A percentile compares a stretch with the other conserved stretches of the same genome.
These are phyloP conservation scores for Otus sunia DNA, from an alignment of 2,113 vertebrate species.

Conservation along the genomic window DNA sequence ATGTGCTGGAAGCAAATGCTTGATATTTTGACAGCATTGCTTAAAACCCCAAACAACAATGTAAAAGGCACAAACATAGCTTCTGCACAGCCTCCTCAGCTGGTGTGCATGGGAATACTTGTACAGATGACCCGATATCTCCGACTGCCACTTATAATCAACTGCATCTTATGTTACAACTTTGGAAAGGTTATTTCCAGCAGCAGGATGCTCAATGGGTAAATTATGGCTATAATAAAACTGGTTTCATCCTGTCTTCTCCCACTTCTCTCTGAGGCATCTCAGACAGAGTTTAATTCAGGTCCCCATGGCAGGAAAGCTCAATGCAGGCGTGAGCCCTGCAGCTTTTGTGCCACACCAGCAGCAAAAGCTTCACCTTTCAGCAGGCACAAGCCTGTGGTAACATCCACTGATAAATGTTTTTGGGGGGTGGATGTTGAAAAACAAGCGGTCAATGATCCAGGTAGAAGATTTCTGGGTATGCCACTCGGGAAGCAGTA, in stretches of 20 bases:
- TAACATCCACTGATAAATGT: background rate
- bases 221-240: constrained; percentile 25
- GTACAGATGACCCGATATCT: background rate
- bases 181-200: constrained; percentile 4
- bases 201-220: background rate
- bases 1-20: constrained; percentile 24
- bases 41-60: background rate
- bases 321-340: background rate
- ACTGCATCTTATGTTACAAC: background rate
- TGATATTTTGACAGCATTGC: background rate
- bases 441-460: rapidly evolving
- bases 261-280: background rate
- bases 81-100: background rate
- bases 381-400: rapidly evolving
- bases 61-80: background rate
- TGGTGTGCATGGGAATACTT: background rate
- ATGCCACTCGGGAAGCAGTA: background rate
- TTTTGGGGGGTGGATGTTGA: background rate
- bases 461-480: background rate
- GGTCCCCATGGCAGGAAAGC: background rate
- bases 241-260: background rate
- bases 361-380: background rate
- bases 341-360: background rate
- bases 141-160: background rate
- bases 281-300: background rate